A percentile compares a stretch with the other conserved stretches of the same genome.
Conservation (phyloP, 2,113 vertebrate genomes). For the Ranitomeya variabilis region DNA sequence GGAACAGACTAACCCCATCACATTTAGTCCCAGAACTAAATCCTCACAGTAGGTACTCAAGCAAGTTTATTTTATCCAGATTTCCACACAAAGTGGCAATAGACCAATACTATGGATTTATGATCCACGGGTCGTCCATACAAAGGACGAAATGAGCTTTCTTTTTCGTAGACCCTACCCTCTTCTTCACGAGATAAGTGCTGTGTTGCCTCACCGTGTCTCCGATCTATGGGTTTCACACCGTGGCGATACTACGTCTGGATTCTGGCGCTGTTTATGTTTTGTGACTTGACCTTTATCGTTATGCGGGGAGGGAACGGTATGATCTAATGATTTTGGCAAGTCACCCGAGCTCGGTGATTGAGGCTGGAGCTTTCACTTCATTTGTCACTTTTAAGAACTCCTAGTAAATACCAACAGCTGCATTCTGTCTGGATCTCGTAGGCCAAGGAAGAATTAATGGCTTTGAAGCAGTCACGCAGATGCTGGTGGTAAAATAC, state of each 20-base stretch:
- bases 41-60: too few relatives aligned
- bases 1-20: too few relatives aligned
- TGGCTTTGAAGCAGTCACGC: slow-evolving; percentile 56
- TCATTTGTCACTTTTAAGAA: slow-evolving; percentile 38
- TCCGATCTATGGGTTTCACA: background rate
- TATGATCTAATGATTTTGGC: background rate
- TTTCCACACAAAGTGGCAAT: too few relatives aligned
- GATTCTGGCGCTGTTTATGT: background rate
- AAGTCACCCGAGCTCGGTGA: slow-evolving; percentile 31
- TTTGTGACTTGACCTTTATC: slow-evolving; percentile 32
- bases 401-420: slow-evolving; percentile 63
- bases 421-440: slow-evolving; percentile 62
- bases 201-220: background rate
- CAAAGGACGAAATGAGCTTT: too few relatives aligned
- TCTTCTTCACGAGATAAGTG: background rate
- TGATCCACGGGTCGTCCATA: too few relatives aligned
- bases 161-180: too few relatives aligned
- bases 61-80: too few relatives aligned
- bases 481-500: slow-evolving; percentile 61
- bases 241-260: background rate
- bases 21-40: too few relatives aligned
- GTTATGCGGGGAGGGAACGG: background rate
- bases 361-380: background rate
- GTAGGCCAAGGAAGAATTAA: slow-evolving; percentile 56
- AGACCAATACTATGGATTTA: too few relatives aligned